phyloP scores from a whole-genome alignment of 2,113 vertebrate species.

The Leiothrix lutea region DNA sequence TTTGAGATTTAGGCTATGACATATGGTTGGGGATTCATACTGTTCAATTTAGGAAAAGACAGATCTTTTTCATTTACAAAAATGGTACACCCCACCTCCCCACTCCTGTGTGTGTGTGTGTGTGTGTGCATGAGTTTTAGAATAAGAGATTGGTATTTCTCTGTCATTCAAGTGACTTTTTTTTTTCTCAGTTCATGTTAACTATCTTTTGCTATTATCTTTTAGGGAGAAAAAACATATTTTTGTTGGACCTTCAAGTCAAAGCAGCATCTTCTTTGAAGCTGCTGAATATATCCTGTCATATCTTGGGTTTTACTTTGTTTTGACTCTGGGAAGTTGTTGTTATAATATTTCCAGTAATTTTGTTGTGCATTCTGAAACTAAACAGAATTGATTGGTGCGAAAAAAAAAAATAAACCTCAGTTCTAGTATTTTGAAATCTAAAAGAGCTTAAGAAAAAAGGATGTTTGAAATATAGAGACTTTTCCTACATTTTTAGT shows the following conservation, averaged over 20 bases:
- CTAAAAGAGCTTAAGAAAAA: neutral
- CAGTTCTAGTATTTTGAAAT: neutral
- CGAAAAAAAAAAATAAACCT: neutral
- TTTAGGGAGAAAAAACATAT: neutral
- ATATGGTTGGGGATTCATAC: neutral
- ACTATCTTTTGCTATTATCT: neutral
- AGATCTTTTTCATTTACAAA: neutral
- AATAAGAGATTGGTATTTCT: neutral
- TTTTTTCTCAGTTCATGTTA: neutral
- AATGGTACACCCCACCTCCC: neutral
- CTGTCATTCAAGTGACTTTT: neutral
- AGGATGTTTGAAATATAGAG: neutral
- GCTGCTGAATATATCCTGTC: neutral
- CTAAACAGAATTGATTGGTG: neutral
- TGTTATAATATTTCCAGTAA: neutral
- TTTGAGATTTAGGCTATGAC: neutral
- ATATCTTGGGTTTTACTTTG: neutral
- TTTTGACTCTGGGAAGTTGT: neutral
- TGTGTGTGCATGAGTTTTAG: neutral
- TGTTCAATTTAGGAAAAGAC: neutral
- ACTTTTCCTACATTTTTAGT: neutral
- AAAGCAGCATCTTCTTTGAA: neutral
- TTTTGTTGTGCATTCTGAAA: neutral
- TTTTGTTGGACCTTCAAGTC: neutral
- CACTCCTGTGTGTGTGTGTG: neutral